Percentiles rank a stretch among this genome's conserved stretches.
phyloP scores from a whole-genome alignment of 2,888 invertebrate genomes.

The Muschampia plurimacula region DNA sequence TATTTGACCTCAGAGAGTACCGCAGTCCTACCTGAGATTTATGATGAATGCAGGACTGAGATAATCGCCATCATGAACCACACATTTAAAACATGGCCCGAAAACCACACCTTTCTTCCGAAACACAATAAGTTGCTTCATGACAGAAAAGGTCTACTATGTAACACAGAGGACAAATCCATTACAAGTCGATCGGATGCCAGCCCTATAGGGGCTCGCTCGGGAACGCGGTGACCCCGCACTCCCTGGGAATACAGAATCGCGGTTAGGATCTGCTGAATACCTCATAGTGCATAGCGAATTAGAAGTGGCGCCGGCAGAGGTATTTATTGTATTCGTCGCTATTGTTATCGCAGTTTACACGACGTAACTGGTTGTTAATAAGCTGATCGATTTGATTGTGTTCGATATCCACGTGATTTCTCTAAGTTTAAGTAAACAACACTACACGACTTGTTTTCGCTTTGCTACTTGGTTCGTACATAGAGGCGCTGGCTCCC shows the following conservation, averaged over 20 bases:
- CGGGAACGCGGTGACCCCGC: conserved; percentile 77
- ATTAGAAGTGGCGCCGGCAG: conserved; percentile 75
- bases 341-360: conserved; percentile 51
- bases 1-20: too few relatives aligned
- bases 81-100: too few relatives aligned
- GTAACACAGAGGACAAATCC: background rate
- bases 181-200: background rate
- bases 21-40: too few relatives aligned
- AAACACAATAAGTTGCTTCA: background rate
- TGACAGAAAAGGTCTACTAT: background rate
- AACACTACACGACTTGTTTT: background rate
- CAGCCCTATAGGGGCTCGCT: conserved; percentile 42
- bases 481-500: too few relatives aligned
- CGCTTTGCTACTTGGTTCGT: too few relatives aligned
- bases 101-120: too few relatives aligned
- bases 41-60: too few relatives aligned
- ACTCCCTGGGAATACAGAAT: conserved; percentile 75
- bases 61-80: too few relatives aligned
- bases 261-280: conserved; percentile 66
- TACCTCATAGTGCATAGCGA: conserved; percentile 68
- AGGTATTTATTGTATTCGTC: conserved; percentile 71
- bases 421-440: background rate
- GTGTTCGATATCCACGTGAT: background rate
- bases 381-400: conserved; percentile 17
- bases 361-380: conserved; percentile 41